Evolutionary conservation across 2,797 vertebrate species (phyloP).

Genomic region (Acomys russatus): DNA sequence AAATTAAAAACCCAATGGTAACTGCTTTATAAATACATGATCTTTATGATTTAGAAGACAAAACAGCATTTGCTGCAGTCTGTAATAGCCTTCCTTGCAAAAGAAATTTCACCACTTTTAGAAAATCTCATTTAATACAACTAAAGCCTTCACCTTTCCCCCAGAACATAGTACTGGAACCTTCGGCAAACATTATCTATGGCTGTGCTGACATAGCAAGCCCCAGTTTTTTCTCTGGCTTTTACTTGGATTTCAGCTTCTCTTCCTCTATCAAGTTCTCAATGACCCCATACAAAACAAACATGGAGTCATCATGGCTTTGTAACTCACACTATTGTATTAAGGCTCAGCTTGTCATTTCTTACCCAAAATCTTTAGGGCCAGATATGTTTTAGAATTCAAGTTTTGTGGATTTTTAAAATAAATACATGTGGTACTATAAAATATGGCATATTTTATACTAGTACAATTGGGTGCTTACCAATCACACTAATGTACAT

Average conservation of each 20-base stretch:
- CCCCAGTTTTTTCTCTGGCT: not conserved
- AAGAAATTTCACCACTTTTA: not conserved
- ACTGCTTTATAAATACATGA: not conserved
- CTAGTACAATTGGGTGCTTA: conserved; percentile 45
- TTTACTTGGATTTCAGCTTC: conserved; percentile 30
- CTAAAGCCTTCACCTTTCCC: not conserved
- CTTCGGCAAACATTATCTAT: conserved; percentile 31
- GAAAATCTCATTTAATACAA: not conserved
- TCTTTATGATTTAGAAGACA: conserved; percentile 42
- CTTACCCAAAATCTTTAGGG: conserved; percentile 43
- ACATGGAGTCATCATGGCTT: not conserved
- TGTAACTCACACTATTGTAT: conserved; percentile 35
- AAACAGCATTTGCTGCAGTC: conserved; percentile 43
- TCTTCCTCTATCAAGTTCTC: conserved; percentile 50
- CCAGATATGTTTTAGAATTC: not conserved
- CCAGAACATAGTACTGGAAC: no score
- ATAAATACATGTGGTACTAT: not conserved
- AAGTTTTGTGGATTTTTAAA: conserved; percentile 33
- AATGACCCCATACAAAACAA: not conserved
- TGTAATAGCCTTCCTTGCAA: not conserved
- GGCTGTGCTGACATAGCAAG: conserved; percentile 32
- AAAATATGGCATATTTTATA: conserved; percentile 8
- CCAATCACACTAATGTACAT: not conserved
- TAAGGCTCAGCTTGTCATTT: conserved; percentile 8
- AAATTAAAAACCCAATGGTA: conserved; percentile 21